phyloP scores from a whole-genome alignment of 2,888 invertebrate species.

The Cryptus armator region DNA sequence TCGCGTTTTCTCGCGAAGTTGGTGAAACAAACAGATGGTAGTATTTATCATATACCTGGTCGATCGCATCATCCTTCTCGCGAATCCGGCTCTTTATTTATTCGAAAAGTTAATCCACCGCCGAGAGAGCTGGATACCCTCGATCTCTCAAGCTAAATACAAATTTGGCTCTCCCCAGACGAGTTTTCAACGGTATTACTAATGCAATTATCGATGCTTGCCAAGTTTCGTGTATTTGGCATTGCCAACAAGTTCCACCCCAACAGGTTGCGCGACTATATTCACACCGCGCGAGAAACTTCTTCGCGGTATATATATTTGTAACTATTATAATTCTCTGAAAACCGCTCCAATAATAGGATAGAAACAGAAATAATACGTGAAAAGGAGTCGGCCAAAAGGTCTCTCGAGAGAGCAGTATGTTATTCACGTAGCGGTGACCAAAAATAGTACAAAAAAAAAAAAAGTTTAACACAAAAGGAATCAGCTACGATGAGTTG shows the following conservation, averaged over 20 bases:
- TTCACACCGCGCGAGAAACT: constrained; percentile 3
- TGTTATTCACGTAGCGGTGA: not conserved
- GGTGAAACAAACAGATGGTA: constrained; percentile 8
- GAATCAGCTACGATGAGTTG: constrained; percentile 46
- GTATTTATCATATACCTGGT: constrained; percentile 41
- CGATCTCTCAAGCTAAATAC: constrained; percentile 2
- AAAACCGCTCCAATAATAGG: constrained; percentile 29
- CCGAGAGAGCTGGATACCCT: not conserved
- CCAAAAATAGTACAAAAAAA: constrained; percentile 18
- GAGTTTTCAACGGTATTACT: constrained; percentile 8
- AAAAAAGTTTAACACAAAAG: not conserved
- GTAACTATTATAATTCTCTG: constrained; percentile 4
- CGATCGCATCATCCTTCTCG: constrained; percentile 63
- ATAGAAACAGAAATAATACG: constrained; percentile 4
- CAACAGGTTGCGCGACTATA: constrained; percentile 20
- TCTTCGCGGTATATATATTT: not conserved
- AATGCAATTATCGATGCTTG: not conserved
- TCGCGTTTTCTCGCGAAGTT: constrained; percentile 27
- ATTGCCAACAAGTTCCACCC: constrained; percentile 1
- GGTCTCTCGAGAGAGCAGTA: not conserved
- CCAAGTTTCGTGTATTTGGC: constrained; percentile 38
- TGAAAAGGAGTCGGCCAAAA: constrained; percentile 4
- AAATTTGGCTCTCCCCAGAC: constrained; percentile 44
- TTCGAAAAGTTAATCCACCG: constrained; percentile 32
- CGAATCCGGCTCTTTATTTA: constrained; percentile 62